Evolutionary conservation across 2,888 invertebrate genomes (phyloP), one percentile per base, ranked within the genome.

Genomic region (Andrena camellia): DNA sequence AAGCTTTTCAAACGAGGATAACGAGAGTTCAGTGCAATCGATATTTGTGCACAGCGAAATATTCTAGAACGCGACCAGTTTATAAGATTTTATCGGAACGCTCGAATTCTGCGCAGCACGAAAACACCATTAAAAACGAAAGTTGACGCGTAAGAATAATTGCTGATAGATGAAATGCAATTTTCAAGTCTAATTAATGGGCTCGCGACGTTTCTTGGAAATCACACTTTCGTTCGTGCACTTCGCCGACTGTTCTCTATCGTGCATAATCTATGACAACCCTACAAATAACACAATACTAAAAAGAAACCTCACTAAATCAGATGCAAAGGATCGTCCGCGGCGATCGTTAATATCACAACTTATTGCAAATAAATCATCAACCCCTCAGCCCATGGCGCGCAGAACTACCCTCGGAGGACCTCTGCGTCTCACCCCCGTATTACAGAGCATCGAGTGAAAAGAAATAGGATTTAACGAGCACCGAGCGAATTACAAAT

Each of bases 31-130:
- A 23, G 23, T 20, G 33, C 68, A 59, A 68, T 74, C 68, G 48
- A 67, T 68, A 74, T 60, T 59, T 60, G 48, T 26, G 3, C 68
- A 20, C 33, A 60, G 66, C 33, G 29, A 74, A 74, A 50, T 68
- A 67, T 57, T 48, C 29, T 48, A 17, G n/a, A 62, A 69, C 29
- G 3, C 33, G 60, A 68, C 68, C 50, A 4, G 35, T 57, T 67
- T 75, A 23, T 17, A 10, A 52, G 6, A 23, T 71, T 54, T 33
- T 63, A 68, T 74, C 74, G 59, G 20, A 33, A 17, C 35, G 29
- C 20, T 70, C 42, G 29, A 76, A 60, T 75, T 26, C 42, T 17
- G 42, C 20, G 29, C 10, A 13, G n/a, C 42, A 63, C 31, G 42
- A 57, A 13, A 76, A 71, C 48, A n/a, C n/a, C n/a, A 42, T 4